Evolutionary conservation across 92 coral and sea anemone genomes (phyloP).

Genomic region (Chrysogorgia sp.): DNA sequence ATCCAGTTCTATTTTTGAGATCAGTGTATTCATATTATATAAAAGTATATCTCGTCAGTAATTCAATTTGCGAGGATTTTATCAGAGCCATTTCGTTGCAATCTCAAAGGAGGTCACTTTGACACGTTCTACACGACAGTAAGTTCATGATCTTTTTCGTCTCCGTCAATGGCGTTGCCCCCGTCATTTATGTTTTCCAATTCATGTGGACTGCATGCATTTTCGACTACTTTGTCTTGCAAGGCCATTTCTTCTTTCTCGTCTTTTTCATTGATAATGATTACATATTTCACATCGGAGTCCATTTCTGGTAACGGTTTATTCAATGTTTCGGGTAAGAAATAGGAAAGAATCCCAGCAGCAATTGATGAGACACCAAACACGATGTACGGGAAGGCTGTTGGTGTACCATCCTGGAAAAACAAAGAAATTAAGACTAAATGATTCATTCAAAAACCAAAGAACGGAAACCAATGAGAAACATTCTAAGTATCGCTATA

Average conservation of each 20-base stretch:
- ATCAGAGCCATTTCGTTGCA: too few species aligned
- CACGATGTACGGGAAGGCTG: conserved; percentile 76
- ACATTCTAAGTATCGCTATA: too few species aligned
- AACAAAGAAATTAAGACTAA: background rate
- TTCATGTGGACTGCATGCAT: too few species aligned
- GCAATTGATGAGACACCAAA: conserved; percentile 79
- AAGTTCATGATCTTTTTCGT: background rate
- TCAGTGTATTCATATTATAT: too few species aligned
- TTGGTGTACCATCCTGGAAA: conserved; percentile 84
- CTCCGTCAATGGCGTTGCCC: too few species aligned
- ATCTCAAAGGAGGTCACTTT: too few species aligned
- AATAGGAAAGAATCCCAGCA: conserved; percentile 73
- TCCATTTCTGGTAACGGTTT: conserved; percentile 77
- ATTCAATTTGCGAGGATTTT: too few species aligned
- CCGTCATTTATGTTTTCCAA: too few species aligned
- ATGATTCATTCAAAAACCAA: too few species aligned
- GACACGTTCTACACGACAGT: background rate
- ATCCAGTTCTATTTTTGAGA: too few species aligned
- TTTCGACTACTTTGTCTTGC: background rate
- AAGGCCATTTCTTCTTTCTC: conserved; percentile 15
- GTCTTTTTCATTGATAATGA: background rate
- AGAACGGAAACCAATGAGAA: too few species aligned
- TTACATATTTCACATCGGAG: background rate
- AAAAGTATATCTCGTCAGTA: too few species aligned
- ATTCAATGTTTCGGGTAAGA: conserved; percentile 90